Evolutionary conservation across 2,888 invertebrate genomes (phyloP), one percentile per base, ranked within the genome.

Genomic region (Eilema sororculum): DNA sequence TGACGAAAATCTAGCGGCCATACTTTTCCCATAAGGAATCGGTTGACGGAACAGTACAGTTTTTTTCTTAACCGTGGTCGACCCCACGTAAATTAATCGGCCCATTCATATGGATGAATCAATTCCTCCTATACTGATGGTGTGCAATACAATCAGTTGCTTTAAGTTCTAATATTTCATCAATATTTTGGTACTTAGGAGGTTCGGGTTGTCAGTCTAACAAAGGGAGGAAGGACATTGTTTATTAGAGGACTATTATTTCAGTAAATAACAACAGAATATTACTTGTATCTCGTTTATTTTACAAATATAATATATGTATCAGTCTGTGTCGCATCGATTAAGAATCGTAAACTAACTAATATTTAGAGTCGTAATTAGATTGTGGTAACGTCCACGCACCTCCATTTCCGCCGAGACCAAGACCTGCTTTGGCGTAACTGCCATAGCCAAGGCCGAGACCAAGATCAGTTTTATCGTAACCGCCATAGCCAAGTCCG

Each of bases 241-340:
- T 20, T 52, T 52, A 52, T 37, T 37, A 46, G 6, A 9, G 52
- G n/a, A 52, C n/a, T 52, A n/a, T 20, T 20, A 20, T 52, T 52
- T n/a, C n/a, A 30, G 4, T 10, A 0, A 60, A 30, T n/a, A 30
- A 60, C 12, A 59, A 69, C 6, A 30, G 3, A 20, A 52, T 5
- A 1, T 5, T 22, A 33, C 20, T 12, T 30, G 28, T 62, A 70
- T 58, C 57, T 57, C 61, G 57, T 68, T 71, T 65, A 67, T 74
- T 77, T 81, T 69, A 74, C 73, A 78, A 78, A 77, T 73, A 78
- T 60, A 78, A 77, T 73, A 78, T 60, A 46, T 75, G 65, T 75
- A 81, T 78, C 77, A 76, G 76, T 76, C 81, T 76, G 71, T 73
- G 73, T 76, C 81, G 37, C 78, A 78, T 81, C 81, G 79, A 73